Percentiles rank a stretch among this genome's conserved stretches.
These are phyloP conservation scores for Aptenodytes forsteri DNA, from an alignment of 2,113 vertebrate genomes.

Conservation along the genomic window DNA sequence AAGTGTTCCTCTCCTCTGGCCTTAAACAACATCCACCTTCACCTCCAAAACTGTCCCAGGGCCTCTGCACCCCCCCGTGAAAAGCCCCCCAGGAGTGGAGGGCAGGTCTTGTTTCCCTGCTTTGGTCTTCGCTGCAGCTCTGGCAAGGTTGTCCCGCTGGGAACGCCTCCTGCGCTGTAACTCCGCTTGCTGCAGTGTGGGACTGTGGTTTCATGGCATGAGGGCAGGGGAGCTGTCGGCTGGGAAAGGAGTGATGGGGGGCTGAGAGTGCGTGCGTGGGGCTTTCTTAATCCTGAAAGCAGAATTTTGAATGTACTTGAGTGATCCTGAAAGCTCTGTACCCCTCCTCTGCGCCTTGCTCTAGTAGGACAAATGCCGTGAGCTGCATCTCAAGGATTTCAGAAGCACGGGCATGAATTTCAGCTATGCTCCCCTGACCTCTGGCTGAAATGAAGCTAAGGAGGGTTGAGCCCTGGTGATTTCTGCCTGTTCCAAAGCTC, in stretches of 20 bases:
- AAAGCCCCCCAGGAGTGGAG: rapidly evolving
- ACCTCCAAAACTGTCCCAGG: neutral
- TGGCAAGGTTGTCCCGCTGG: rapidly evolving
- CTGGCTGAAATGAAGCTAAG: neutral
- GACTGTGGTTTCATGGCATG: rapidly evolving
- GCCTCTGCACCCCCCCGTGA: neutral
- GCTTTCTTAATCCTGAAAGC: neutral
- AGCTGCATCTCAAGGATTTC: neutral
- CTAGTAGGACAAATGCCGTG: neutral
- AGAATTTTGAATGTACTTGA: neutral
- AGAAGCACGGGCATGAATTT: neutral
- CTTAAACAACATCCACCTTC: neutral
- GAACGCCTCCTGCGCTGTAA: neutral
- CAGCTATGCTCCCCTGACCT: neutral
- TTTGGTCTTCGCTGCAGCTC: neutral
- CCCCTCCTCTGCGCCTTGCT: neutral
- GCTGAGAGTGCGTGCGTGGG: rapidly evolving
- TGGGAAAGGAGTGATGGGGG: neutral
- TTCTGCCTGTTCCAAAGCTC: neutral
- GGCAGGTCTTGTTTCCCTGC: neutral
- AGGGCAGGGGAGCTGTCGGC: neutral
- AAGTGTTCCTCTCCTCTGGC: neutral
- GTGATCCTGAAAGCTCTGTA: neutral
- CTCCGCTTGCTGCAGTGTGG: neutral
- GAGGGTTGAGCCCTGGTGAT: neutral